Evolutionary conservation across 1,140 invertebrate genomes (phyloP).

Genomic region (Drosophila setifemur): DNA sequence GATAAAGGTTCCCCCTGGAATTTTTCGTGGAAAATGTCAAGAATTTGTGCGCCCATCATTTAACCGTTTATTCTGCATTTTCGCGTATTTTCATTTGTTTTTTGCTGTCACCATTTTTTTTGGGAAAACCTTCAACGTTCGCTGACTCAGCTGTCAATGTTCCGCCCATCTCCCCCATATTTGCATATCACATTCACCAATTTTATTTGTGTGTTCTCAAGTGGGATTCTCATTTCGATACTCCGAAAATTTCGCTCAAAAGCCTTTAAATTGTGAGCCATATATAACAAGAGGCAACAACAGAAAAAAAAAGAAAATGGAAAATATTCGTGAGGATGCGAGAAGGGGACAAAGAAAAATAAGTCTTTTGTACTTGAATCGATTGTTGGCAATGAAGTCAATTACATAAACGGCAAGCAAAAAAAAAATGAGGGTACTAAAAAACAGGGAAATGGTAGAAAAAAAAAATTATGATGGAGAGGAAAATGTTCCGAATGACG

Average conservation of each 20-base stretch:
- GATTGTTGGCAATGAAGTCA: conserved; percentile 58
- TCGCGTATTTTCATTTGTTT: conserved; percentile 20
- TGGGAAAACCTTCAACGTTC: not conserved
- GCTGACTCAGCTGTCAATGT: conserved; percentile 40
- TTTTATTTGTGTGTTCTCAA: conserved; percentile 35
- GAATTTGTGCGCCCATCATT: not conserved
- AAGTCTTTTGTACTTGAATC: conserved; percentile 44
- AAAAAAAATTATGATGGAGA: not conserved
- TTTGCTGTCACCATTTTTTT: not conserved
- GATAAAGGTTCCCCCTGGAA: too few species aligned
- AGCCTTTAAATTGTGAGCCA: conserved; percentile 46
- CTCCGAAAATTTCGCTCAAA: conserved; percentile 40
- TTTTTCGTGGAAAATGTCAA: not conserved
- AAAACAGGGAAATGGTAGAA: not conserved
- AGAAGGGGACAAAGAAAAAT: conserved; percentile 5
- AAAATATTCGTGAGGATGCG: conserved; percentile 1
- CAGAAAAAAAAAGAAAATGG: not conserved
- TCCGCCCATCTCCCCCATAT: conserved; percentile 5
- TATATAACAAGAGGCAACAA: conserved; percentile 18
- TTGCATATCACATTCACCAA: conserved; percentile 44
- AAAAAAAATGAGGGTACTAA: not conserved
- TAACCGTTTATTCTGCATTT: conserved; percentile 28
- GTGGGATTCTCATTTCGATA: conserved; percentile 42
- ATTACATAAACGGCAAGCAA: conserved; percentile 47
- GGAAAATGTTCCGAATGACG: too few species aligned